A percentile compares a stretch with the other conserved stretches of the same genome.
phyloP scores from a whole-genome alignment of 2,888 invertebrate species.

The Papilio protenor region DNA sequence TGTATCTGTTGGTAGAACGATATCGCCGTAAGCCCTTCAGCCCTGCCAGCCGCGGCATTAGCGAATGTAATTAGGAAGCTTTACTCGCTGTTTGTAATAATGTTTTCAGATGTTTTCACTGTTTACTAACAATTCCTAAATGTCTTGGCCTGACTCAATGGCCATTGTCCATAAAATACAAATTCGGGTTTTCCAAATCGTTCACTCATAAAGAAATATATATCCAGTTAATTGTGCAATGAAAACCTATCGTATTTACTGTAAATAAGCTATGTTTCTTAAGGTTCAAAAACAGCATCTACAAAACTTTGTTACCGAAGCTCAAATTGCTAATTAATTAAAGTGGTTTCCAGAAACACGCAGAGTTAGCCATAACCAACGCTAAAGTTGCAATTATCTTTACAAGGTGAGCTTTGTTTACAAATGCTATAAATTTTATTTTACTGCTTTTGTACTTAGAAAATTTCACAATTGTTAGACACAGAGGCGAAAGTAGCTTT shows the following conservation, averaged over 20 bases:
- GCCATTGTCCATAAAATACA: too few relatives aligned
- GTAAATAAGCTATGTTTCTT: too few relatives aligned
- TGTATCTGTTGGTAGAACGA: constrained; percentile 35
- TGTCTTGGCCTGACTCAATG: too few relatives aligned
- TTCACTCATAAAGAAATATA: too few relatives aligned
- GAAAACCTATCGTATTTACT: neutral
- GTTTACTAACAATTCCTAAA: too few relatives aligned
- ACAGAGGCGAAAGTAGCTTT: neutral
- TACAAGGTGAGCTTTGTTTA: constrained; percentile 63
- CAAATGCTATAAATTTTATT: constrained; percentile 69
- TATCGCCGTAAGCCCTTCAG: constrained; percentile 48
- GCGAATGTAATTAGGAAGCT: constrained; percentile 53
- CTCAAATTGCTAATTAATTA: constrained; percentile 7
- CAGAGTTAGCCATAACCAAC: constrained; percentile 67
- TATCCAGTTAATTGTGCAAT: neutral
- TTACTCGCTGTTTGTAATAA: constrained; percentile 48
- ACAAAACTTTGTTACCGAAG: neutral
- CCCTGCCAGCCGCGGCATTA: constrained; percentile 44
- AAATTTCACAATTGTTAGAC: constrained; percentile 62
- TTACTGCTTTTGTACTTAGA: constrained; percentile 58
- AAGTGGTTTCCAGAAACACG: constrained; percentile 48
- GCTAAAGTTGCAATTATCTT: constrained; percentile 68
- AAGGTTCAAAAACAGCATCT: neutral
- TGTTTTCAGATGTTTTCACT: constrained; percentile 37
- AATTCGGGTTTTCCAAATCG: too few relatives aligned